Percentiles rank a stretch among this genome's conserved stretches.
Evolutionary conservation across 2,797 vertebrate species (phyloP).

Genomic region (Artibeus lituratus): DNA sequence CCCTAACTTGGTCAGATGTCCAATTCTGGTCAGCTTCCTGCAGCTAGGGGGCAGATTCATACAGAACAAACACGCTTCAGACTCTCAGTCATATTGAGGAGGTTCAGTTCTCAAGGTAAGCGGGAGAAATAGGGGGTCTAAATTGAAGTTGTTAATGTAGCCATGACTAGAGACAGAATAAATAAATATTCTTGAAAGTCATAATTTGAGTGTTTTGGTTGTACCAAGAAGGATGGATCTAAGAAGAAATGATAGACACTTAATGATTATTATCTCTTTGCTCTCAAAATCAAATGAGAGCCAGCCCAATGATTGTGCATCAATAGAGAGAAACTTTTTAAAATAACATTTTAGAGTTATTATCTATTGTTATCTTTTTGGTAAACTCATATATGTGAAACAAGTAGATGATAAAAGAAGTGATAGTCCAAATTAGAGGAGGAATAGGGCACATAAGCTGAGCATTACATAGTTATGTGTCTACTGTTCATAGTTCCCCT

Average conservation of each 20-base stretch:
- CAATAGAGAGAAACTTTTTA: background rate
- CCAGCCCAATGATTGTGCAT: background rate
- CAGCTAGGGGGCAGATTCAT: background rate
- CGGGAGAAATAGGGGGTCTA: background rate
- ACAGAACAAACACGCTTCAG: background rate
- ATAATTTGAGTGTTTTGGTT: background rate
- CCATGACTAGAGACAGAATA: background rate
- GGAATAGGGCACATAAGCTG: background rate
- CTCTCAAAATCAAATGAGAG: background rate
- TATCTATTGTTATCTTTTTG: background rate
- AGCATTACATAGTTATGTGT: background rate
- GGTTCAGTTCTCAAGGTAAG: background rate
- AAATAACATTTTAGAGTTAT: background rate
- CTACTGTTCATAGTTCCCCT: background rate
- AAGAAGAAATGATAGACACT: background rate
- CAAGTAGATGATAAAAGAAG: background rate
- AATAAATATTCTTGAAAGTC: background rate
- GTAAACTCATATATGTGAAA: background rate
- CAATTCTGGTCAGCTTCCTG: background rate
- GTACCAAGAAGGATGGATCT: background rate
- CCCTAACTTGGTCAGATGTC: background rate
- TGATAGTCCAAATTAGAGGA: background rate
- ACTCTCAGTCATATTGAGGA: background rate
- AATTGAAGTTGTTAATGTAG: slow-evolving; percentile 5
- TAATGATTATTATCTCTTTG: background rate